Percentiles rank a stretch among this genome's conserved stretches.
Conservation (phyloP, 2,888 invertebrate genomes). For the Phaedon cochleariae region DNA sequence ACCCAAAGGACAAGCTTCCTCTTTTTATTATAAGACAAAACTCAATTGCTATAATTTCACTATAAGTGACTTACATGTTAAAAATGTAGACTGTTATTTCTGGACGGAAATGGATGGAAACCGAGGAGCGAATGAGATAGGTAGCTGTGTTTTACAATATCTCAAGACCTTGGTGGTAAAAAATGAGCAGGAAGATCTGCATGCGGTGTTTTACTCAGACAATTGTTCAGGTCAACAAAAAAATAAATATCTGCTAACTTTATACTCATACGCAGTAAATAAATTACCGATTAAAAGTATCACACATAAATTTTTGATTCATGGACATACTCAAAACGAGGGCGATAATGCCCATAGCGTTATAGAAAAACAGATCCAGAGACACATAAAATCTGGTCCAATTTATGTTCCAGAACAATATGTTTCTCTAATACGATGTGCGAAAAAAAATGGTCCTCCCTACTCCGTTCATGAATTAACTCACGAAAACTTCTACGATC, state of each 20-base stretch:
- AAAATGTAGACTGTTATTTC: no score
- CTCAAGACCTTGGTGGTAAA: no score
- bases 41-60: conserved; percentile 26
- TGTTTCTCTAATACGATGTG: background rate
- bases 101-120: conserved; percentile 47
- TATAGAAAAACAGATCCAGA: background rate
- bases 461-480: background rate
- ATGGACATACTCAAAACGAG: conserved; percentile 11
- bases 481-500: background rate
- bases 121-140: conserved; percentile 39
- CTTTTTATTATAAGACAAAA: conserved; percentile 42
- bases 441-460: background rate
- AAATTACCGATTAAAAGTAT: background rate
- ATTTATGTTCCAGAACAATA: background rate
- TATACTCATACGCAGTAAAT: background rate
- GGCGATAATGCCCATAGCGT: background rate
- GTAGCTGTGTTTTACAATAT: conserved; percentile 12
- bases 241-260: no score
- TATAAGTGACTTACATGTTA: background rate
- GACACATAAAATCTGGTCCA: background rate
- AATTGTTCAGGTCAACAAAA: conserved; percentile 27
- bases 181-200: no score
- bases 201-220: conserved; percentile 20
- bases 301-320: background rate
- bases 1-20: conserved; percentile 48